phyloP scores from a whole-genome alignment of 1,140 invertebrate genomes.

The Drosophila erecta region DNA sequence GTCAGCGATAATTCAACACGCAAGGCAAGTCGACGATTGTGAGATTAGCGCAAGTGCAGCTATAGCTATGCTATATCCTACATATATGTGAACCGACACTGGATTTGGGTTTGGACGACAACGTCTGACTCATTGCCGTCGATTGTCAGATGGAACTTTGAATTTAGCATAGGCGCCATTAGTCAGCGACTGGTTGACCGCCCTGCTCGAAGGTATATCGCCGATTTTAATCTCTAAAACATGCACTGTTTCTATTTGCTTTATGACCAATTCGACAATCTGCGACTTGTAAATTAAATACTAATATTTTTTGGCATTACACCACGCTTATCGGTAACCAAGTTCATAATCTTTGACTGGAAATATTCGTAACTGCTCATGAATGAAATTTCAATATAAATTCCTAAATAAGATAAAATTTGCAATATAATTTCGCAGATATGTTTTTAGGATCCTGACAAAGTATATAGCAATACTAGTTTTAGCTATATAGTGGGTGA shows the following conservation, averaged over 20 bases:
- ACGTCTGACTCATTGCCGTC: conserved; percentile 15
- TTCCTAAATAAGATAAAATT: background rate
- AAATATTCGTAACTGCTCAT: background rate
- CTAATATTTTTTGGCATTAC: background rate
- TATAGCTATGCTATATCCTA: background rate
- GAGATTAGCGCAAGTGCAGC: conserved; percentile 21
- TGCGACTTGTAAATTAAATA: background rate
- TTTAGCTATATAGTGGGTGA: too few relatives aligned
- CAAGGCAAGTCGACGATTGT: conserved; percentile 35
- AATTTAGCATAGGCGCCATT: conserved; percentile 43
- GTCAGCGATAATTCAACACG: conserved; percentile 40
- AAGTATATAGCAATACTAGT: too few relatives aligned
- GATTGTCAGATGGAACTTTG: conserved; percentile 7
- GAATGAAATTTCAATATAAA: background rate
- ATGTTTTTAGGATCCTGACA: too few relatives aligned
- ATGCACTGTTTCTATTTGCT: background rate
- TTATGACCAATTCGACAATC: background rate
- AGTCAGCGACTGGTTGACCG: conserved; percentile 22
- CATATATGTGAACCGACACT: conserved; percentile 12
- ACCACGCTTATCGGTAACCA: background rate
- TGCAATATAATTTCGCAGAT: too few relatives aligned
- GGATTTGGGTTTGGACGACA: background rate
- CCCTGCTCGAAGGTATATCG: background rate
- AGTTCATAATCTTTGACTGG: too few relatives aligned
- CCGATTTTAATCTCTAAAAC: conserved; percentile 9